A percentile compares a stretch with the other conserved stretches of the same genome.
Conservation (phyloP, 2,113 vertebrate genomes). For the Nycticorax nycticorax region DNA sequence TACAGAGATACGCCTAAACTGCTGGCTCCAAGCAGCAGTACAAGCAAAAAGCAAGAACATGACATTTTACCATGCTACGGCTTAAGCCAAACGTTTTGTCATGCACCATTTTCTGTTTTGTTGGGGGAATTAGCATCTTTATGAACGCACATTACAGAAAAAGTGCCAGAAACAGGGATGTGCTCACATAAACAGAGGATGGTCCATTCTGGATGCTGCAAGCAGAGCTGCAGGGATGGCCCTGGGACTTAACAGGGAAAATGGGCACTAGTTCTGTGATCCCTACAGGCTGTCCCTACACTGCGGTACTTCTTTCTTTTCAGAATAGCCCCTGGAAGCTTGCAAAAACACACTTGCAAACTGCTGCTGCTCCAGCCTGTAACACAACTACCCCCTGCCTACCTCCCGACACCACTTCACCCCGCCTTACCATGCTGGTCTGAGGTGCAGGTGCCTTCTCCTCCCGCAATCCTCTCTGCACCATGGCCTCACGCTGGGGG, state of each 20-base stretch:
- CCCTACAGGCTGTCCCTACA: not conserved
- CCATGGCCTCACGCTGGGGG: not conserved
- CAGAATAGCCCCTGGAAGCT: not conserved
- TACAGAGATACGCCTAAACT: not conserved
- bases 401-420: accelerated
- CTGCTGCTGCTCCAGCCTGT: not conserved
- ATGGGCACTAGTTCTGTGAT: not conserved
- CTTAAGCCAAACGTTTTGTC: not conserved
- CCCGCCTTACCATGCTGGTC: too few species aligned
- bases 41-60: not conserved
- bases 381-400: not conserved
- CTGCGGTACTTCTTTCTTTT: not conserved
- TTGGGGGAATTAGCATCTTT: not conserved
- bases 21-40: not conserved
- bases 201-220: not conserved
- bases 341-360: not conserved
- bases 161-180: not conserved
- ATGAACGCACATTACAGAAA: not conserved
- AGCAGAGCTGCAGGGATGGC: not conserved
- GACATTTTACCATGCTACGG: not conserved
- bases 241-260: not conserved
- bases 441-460: not conserved
- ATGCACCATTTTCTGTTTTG: too few species aligned
- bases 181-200: not conserved
- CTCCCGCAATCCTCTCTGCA: accelerated